Evolutionary conservation across 2,888 invertebrate species (phyloP).

Genomic region (Eupithecia subumbrata): DNA sequence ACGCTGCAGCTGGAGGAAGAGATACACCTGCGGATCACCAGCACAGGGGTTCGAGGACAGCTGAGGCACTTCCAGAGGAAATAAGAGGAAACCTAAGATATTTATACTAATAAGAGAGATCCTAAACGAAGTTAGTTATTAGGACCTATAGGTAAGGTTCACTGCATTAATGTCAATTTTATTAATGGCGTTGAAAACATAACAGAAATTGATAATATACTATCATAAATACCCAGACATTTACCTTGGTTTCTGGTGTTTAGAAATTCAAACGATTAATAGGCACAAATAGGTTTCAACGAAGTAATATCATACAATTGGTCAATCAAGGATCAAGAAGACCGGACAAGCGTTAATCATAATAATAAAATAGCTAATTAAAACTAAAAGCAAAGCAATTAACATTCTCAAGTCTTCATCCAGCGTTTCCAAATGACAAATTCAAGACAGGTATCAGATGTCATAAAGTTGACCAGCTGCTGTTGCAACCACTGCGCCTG

Average conservation of each 20-base stretch:
- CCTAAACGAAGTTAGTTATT: too few relatives aligned
- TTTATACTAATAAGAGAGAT: neutral
- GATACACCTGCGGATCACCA: slow-evolving; percentile 38
- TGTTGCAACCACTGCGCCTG: slow-evolving; percentile 10
- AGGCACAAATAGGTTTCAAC: too few relatives aligned
- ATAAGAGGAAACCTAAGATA: neutral
- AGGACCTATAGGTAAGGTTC: too few relatives aligned
- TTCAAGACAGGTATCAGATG: slow-evolving; percentile 2
- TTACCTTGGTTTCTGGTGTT: too few relatives aligned
- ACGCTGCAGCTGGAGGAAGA: slow-evolving; percentile 41
- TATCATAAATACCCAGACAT: too few relatives aligned
- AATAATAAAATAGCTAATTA: neutral
- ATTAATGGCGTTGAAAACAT: too few relatives aligned
- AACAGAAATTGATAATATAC: too few relatives aligned
- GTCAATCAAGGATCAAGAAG: too few relatives aligned
- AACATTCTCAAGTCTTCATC: neutral
- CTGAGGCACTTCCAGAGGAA: slow-evolving; percentile 3
- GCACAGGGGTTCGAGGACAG: slow-evolving; percentile 3
- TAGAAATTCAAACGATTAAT: too few relatives aligned
- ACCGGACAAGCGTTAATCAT: too few relatives aligned
- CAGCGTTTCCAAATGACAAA: neutral
- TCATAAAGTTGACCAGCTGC: slow-evolving; percentile 15
- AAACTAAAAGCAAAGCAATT: neutral
- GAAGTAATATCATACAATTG: too few relatives aligned
- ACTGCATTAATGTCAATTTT: too few relatives aligned